Conservation (phyloP, 2,888 invertebrate species). For the Apodemia duryi region DNA sequence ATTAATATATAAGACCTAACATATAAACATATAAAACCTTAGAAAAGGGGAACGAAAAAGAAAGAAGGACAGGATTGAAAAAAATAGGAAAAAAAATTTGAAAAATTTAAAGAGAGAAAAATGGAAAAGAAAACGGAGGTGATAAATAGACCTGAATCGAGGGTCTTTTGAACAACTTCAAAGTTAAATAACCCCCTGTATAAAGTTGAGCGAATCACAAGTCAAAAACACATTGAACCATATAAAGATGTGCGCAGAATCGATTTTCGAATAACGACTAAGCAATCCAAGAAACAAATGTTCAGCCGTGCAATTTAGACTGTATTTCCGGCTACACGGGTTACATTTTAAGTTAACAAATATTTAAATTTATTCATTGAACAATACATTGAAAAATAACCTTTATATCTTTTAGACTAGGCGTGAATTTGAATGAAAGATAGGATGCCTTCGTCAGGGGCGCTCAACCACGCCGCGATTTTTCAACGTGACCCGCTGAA, state of each 20-base stretch:
- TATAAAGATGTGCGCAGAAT: constrained; percentile 41
- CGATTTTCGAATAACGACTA: constrained; percentile 37
- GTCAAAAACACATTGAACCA: constrained; percentile 40
- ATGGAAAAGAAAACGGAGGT: too few relatives aligned
- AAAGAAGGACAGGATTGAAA: too few relatives aligned
- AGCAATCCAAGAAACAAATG: constrained; percentile 66
- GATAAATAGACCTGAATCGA: constrained; percentile 69
- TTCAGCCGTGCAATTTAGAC: constrained; percentile 74
- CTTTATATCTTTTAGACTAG: constrained; percentile 38
- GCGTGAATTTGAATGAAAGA: constrained; percentile 28
- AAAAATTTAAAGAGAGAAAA: too few relatives aligned
- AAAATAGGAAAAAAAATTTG: too few relatives aligned
- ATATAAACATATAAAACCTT: too few relatives aligned
- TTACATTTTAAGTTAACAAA: constrained; percentile 79
- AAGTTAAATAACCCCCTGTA: constrained; percentile 71
- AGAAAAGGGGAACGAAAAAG: too few relatives aligned
- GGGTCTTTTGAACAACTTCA: constrained; percentile 78
- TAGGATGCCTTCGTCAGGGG: constrained; percentile 47
- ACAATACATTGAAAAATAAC: constrained; percentile 44
- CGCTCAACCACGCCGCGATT: constrained; percentile 60
- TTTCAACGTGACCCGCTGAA: constrained; percentile 67
- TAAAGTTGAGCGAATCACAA: constrained; percentile 38
- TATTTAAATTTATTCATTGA: constrained; percentile 73
- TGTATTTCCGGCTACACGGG: constrained; percentile 78
- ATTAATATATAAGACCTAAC: too few relatives aligned